Percentiles rank a stretch among this genome's conserved stretches.
Conservation (phyloP, 1,140 invertebrate species). For the Gryllus bimaculatus region DNA sequence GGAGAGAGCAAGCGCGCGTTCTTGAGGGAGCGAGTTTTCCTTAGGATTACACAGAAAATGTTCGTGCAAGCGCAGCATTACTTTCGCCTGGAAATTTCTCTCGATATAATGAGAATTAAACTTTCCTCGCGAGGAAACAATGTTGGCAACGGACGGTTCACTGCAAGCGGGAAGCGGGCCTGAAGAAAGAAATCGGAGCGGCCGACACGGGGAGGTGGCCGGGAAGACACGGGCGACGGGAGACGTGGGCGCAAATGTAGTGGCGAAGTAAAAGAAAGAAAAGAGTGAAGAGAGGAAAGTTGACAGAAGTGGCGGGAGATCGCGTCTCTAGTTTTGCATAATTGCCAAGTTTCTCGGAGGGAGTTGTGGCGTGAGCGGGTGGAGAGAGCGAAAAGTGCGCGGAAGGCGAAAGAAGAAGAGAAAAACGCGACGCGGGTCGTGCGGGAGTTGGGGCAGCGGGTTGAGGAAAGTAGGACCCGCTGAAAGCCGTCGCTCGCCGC, state of each 20-base stretch:
- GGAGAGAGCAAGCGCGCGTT: no score
- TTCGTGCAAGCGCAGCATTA: no score
- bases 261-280: not conserved
- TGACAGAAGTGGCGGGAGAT: not conserved
- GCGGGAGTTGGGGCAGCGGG: not conserved
- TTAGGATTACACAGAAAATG: no score
- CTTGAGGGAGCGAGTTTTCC: no score
- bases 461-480: not conserved
- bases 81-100: no score
- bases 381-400: not conserved
- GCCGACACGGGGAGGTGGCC: no score
- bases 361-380: not conserved
- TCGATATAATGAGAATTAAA: no score
- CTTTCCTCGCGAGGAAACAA: no score
- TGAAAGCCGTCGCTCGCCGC: no score
- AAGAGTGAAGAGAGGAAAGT: not conserved
- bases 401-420: not conserved
- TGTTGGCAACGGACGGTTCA: no score
- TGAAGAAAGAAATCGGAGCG: no score
- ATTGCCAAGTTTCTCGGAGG: not conserved
- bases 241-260: not conserved
- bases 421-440: not conserved
- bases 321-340: not conserved
- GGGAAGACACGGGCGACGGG: not conserved
- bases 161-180: no score